Evolutionary conservation across 2,113 vertebrate genomes (phyloP), one percentile per base, ranked within the genome.

Genomic region (Neoarius graeffei): DNA sequence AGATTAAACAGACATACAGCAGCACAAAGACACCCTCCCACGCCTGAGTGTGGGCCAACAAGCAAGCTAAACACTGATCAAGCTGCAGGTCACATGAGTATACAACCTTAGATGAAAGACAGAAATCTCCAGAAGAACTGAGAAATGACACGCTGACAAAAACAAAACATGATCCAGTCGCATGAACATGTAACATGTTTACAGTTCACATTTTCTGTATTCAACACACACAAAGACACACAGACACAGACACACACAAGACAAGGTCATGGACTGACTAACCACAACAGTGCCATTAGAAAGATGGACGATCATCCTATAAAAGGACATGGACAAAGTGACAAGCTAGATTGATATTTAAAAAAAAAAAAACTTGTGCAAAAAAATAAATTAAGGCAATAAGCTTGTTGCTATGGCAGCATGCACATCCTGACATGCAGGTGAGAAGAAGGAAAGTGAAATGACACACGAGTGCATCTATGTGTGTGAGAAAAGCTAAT

Each of bases 391-490:
- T 48, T 81, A 48, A 48, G 67, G 30, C 48, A 52, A 80, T 59
- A 81, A 74, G 83, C 67, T 66, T 83, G 84, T 90, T 88, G 84
- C 86, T 86, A 90, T 90, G 71, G 86, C 52, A 88, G 60, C 86
- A 79, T 88, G 83, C 86, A 85, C 52, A 42, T 42, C 20, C 67
- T 85, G 60, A 85, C 25, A 30, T 85, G 87, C 59, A 90, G 89
- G 86, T 83, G 52, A 83, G 30, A 50, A 27, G 30, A 57, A 57
- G 54, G 4, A 30, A 85, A 9, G 20, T 42, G 13, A 14, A 74
- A 59, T 42, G 52, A 77, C 2, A 19, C 20, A 17, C 14, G 56
- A 11, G 11, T 50, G 35, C 17, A 3, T 17, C 14, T 48, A 50
- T 35, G 54, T 76, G 30, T 48, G 14, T 23, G 42, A n/a, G 59